phyloP scores from a whole-genome alignment of 53 echinoderm and acorn worm species.

The Holothuria leucospilota region DNA sequence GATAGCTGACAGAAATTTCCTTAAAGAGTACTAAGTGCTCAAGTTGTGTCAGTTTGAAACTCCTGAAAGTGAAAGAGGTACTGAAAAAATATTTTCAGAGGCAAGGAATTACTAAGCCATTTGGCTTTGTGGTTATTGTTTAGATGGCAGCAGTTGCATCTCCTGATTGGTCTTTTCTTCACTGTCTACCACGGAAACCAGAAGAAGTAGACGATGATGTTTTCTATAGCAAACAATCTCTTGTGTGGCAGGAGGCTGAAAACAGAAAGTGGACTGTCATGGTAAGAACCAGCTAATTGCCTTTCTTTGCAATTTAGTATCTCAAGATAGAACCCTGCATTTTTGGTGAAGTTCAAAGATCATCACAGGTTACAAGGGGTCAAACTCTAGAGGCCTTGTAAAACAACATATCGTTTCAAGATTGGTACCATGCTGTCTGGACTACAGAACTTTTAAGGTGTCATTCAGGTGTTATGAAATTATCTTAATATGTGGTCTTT shows the following conservation, averaged over 20 bases:
- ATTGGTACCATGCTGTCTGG: no score
- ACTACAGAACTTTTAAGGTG: no score
- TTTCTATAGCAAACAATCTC: slow-evolving; percentile 87
- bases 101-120: no score
- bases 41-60: no score
- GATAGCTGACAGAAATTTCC: no score
- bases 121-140: not conserved
- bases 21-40: no score
- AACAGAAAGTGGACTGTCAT: slow-evolving; percentile 99
- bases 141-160: slow-evolving; percentile 82
- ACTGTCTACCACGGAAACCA: slow-evolving; percentile 87
- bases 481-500: no score
- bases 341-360: no score
- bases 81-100: no score
- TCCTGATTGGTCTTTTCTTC: slow-evolving; percentile 90
- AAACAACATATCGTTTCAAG: no score
- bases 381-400: not conserved
- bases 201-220: slow-evolving; percentile 98
- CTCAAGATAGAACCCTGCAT: not conserved
- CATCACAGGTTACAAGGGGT: not conserved
- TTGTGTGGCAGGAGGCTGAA: slow-evolving; percentile 90
- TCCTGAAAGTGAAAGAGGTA: no score
- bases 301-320: not conserved
- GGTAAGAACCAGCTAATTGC: slow-evolving; percentile 58
- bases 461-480: no score